These are phyloP conservation scores for Luehdorfia chinensis DNA, from an alignment of 1,140 invertebrate genomes.

Conservation along the genomic window DNA sequence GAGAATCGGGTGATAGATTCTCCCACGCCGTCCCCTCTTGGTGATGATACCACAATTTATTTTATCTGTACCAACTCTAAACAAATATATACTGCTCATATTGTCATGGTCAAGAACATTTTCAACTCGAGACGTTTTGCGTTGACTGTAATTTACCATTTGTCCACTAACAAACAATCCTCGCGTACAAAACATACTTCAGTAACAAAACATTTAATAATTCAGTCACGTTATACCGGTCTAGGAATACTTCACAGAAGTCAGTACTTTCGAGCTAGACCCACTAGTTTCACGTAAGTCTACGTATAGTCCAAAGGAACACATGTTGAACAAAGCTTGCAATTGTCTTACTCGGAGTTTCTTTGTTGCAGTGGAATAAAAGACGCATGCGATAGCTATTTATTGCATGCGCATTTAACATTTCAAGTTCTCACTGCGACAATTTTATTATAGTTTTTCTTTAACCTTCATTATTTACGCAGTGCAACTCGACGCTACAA, in stretches of 20 bases:
- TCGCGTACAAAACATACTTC: background rate
- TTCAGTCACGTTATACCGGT: slow-evolving; percentile 3
- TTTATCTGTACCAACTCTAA: too few relatives aligned
- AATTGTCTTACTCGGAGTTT: slow-evolving; percentile 19
- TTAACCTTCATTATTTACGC: too few relatives aligned
- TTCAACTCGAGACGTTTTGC: too few relatives aligned
- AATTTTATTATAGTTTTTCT: too few relatives aligned
- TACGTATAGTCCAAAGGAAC: background rate
- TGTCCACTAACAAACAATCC: slow-evolving; percentile 1
- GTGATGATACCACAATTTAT: too few relatives aligned
- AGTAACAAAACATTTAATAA: slow-evolving; percentile 3
- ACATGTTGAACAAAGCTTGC: slow-evolving; percentile 15
- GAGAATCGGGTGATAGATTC: too few relatives aligned
- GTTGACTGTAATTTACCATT: too few relatives aligned
- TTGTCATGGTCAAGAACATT: too few relatives aligned
- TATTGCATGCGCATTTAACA: background rate
- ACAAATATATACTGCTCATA: too few relatives aligned
- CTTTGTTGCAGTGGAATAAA: slow-evolving; percentile 20
- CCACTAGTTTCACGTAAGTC: background rate
- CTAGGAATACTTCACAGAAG: background rate
- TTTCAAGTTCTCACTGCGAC: background rate
- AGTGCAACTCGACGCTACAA: too few relatives aligned
- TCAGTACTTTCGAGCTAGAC: slow-evolving; percentile 3
- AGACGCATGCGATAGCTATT: slow-evolving; percentile 4
- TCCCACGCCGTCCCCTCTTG: too few relatives aligned